Percentiles rank a stretch among this genome's conserved stretches.
Conservation (phyloP, 2,888 invertebrate species). For the Neria commutata region DNA sequence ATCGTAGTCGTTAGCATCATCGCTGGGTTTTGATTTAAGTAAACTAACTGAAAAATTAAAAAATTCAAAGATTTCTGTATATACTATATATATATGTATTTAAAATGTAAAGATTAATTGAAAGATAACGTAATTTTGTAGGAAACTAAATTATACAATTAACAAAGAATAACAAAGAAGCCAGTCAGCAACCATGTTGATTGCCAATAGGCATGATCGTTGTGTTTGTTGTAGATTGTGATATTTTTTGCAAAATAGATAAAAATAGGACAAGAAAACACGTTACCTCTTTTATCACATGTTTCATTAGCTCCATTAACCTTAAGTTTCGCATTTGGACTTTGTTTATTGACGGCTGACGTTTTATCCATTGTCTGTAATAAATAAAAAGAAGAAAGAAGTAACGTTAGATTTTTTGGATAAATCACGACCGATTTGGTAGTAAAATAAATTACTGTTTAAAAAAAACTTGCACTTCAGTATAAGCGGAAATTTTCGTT, state of each 20-base stretch:
- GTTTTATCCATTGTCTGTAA: conserved; percentile 49
- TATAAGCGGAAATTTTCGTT: background rate
- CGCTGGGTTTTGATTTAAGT: conserved; percentile 41
- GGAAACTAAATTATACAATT: too few species aligned
- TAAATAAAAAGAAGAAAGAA: conserved; percentile 18
- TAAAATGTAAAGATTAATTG: background rate
- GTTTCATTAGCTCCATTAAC: conserved; percentile 51
- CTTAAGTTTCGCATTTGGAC: conserved; percentile 46
- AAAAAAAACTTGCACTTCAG: background rate
- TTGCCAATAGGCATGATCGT: too few species aligned
- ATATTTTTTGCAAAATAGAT: background rate
- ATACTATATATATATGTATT: background rate
- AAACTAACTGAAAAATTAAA: conserved; percentile 41
- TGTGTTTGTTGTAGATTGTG: too few species aligned
- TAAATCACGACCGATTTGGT: too few species aligned
- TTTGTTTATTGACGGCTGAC: conserved; percentile 43
- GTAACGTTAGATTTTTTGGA: too few species aligned
- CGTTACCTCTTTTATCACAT: conserved; percentile 53
- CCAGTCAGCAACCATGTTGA: too few species aligned
- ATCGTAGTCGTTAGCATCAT: conserved; percentile 67
- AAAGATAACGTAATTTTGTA: background rate
- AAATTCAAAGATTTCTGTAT: background rate
- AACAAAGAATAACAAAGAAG: too few species aligned
- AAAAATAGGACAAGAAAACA: conserved; percentile 4
- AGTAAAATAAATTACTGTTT: conserved; percentile 9